These are phyloP conservation scores for Andrena minutula DNA, from an alignment of 2,888 invertebrate genomes.

Conservation along the genomic window DNA sequence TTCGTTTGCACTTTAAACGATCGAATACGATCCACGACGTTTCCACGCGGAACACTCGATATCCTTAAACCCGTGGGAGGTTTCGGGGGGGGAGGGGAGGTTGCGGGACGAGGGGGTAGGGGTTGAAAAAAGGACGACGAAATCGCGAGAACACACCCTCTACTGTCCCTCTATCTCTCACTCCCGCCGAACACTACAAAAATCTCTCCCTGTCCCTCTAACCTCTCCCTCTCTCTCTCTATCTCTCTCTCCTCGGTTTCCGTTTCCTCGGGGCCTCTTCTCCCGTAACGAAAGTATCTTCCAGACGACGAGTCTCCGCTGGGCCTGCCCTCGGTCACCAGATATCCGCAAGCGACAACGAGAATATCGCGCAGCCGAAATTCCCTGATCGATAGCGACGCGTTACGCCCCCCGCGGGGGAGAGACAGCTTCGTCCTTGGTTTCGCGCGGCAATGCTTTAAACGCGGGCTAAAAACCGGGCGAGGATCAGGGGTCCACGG, in stretches of 20 bases:
- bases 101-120: constrained; percentile 32
- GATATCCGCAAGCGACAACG: constrained; percentile 45
- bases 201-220: constrained; percentile 47
- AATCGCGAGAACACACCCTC: constrained; percentile 64
- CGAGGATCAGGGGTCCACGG: constrained; percentile 4
- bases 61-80: background rate
- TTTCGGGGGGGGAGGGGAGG: background rate
- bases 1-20: constrained; percentile 3
- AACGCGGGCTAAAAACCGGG: constrained; percentile 23
- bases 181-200: constrained; percentile 56
- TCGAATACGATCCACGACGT: constrained; percentile 7
- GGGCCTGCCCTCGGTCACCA: constrained; percentile 1
- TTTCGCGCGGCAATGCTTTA: constrained; percentile 28
- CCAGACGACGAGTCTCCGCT: constrained; percentile 58
- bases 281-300: constrained; percentile 59
- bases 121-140: constrained; percentile 40
- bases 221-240: constrained; percentile 16
- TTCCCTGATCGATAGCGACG: background rate
- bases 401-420: background rate
- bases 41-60: constrained; percentile 29
- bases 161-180: constrained; percentile 58
- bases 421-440: background rate
- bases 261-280: constrained; percentile 48
- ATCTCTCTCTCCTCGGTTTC: constrained; percentile 16
- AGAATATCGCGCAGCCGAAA: constrained; percentile 12